Base-by-base conservation (phyloP, 2,888 invertebrate genomes). In the Diarsia rubi region DNA sequence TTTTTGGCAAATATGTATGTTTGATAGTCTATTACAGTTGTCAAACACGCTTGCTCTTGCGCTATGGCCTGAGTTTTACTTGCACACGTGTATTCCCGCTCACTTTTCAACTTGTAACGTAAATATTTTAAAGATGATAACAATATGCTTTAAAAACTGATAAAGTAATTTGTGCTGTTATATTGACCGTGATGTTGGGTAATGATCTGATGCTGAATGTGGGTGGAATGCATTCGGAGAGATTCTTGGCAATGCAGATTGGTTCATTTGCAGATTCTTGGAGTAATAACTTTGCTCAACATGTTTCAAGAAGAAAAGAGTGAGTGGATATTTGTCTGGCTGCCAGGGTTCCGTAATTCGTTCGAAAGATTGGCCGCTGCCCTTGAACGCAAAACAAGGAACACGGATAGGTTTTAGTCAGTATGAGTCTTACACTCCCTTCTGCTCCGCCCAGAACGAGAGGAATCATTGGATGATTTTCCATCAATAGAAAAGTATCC, bases 51-150 rank as follows among this genome's bases (percentile, higher is more conserved):
- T 71, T 59, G 21, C 80, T 69, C 59, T 1, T 44, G 37, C 54
- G 77, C 27, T 31, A n/a, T 71, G 37, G 5, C 47, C 11, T 59
- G 73, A 69, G 70, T 73, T 62, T 72, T 73, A 76, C 57, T 12
- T 59, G 16, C n/a, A 65, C 85, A 85, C 86, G 44, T 37, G 27
- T 37, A 69, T 75, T 42, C 72, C 82, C 87, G 72, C 73, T 86
- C 87, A 86, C 86, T 85, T 81, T 74, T 49, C 49, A 74, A 63
- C 49, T 44, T 59, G 72, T 78, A 86, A 82, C 69, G 68, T 80
- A 73, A 87, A 87, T 75, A 78, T 85, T 63, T 65, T n/a, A n/a
- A n/a, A 69, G 47, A 69, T 60, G 69, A 71, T 80, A 75, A 80
- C 71, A 59, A 72, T 74, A 78, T 79, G 79, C 49, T 83, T 82